Evolutionary conservation across 92 coral and sea anemone genomes (phyloP), one percentile per base, ranked within the genome.

Genomic region (Epizoanthus illoricatus): DNA sequence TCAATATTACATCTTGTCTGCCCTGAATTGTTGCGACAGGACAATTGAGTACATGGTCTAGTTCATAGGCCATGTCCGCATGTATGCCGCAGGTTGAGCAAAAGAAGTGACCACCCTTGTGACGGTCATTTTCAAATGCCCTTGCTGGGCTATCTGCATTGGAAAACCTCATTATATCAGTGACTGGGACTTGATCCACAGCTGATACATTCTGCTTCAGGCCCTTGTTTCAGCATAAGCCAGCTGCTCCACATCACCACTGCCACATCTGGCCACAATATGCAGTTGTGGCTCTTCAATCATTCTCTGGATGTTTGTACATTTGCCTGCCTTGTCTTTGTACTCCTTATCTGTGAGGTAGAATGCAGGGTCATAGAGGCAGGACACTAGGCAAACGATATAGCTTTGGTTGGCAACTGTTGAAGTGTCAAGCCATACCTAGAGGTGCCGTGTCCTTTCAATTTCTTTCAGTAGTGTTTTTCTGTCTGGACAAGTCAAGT

Each of bases 71-170:
- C n/a, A n/a, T n/a, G n/a, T n/a, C n/a, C n/a, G n/a, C n/a, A n/a
- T n/a, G n/a, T n/a, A n/a, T n/a, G n/a, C n/a, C n/a, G n/a, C n/a
- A n/a, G n/a, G n/a, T n/a, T n/a, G n/a, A n/a, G n/a, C n/a, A n/a
- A n/a, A n/a, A n/a, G n/a, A n/a, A n/a, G n/a, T n/a, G n/a, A n/a
- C n/a, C n/a, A n/a, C n/a, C n/a, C n/a, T n/a, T n/a, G n/a, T n/a
- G n/a, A n/a, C n/a, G 69, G 83, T 87, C 81, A 57, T 75, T 84
- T 52, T 84, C 88, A 78, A 75, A 72, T 39, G 80, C 81, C 21
- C 86, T 62, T 19, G 86, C 75, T 21, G 88, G 91, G 47, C 13
- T 84, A 57, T 88, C 88, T 15, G 85, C 91, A 70, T 87, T 79
- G 60, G 39, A 78, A 49, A 88, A 79, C 66, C 86, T 13, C 56